phyloP scores from a whole-genome alignment of 2,888 invertebrate species.

The Euproctis similis region DNA sequence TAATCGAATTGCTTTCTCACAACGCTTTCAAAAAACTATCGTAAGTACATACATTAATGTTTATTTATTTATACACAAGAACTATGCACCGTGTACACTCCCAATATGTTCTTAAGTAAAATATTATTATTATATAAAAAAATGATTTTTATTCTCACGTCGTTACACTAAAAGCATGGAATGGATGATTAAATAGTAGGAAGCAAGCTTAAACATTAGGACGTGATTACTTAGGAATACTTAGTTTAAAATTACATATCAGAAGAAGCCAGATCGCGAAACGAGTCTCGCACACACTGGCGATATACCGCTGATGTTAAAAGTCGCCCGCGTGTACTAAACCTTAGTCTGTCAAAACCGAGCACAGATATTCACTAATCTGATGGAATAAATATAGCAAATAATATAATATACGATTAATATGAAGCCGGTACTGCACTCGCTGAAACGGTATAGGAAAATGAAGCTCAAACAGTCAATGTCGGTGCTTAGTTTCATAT shows the following conservation, averaged over 20 bases:
- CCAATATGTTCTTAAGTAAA: slow-evolving; percentile 26
- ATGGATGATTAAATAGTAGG: slow-evolving; percentile 45
- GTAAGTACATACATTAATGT: slow-evolving; percentile 35
- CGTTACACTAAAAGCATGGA: slow-evolving; percentile 46
- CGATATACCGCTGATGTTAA: slow-evolving; percentile 5
- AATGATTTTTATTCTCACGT: slow-evolving; percentile 17
- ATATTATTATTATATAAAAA: slow-evolving; percentile 24
- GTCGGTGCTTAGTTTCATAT: slow-evolving; percentile 20
- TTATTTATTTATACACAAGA: slow-evolving; percentile 50
- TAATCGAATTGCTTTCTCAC: slow-evolving; percentile 35
- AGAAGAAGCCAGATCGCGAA: slow-evolving; percentile 44
- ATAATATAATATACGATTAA: neutral
- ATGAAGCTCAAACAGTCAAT: too few species aligned
- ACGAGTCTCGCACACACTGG: slow-evolving; percentile 10
- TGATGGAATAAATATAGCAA: neutral
- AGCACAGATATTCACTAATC: slow-evolving; percentile 14
- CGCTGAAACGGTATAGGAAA: slow-evolving; percentile 1
- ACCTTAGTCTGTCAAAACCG: slow-evolving; percentile 17
- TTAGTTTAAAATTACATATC: slow-evolving; percentile 45
- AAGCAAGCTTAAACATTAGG: slow-evolving; percentile 47
- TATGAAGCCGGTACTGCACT: slow-evolving; percentile 1
- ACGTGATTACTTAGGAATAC: slow-evolving; percentile 51
- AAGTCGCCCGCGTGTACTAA: slow-evolving; percentile 3
- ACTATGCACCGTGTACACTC: slow-evolving; percentile 51
- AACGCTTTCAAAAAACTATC: slow-evolving; percentile 26